Evolutionary conservation across 2,113 vertebrate genomes (phyloP).

Genomic region (Onychostruthus taczanowskii): DNA sequence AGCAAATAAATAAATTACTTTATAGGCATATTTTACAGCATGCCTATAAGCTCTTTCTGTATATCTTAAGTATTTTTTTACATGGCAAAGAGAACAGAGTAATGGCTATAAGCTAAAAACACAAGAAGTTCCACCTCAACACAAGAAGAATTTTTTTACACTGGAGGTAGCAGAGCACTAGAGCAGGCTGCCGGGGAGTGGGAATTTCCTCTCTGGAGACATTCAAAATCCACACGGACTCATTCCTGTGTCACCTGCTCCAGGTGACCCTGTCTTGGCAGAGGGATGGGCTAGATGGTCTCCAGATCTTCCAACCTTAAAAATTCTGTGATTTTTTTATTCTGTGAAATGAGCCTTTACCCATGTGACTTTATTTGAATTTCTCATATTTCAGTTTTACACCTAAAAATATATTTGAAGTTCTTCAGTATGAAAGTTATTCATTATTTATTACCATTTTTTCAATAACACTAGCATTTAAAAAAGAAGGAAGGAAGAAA

Average conservation of each 20-base stretch:
- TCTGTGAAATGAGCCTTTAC: not conserved
- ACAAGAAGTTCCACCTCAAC: not conserved
- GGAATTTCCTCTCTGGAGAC: not conserved
- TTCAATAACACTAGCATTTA: not conserved
- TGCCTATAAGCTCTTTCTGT: not conserved
- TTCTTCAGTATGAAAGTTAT: not conserved
- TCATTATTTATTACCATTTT: not conserved
- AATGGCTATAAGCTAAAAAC: not conserved
- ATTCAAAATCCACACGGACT: not conserved
- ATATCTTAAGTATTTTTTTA: not conserved
- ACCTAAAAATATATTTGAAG: not conserved
- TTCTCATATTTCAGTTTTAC: not conserved
- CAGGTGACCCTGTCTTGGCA: not conserved
- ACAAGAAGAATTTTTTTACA: not conserved
- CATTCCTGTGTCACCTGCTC: not conserved
- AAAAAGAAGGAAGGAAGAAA: not conserved
- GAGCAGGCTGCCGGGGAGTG: not conserved
- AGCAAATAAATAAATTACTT: not conserved
- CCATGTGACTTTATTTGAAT: not conserved
- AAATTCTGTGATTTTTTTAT: not conserved
- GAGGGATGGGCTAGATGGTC: not conserved
- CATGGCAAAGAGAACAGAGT: not conserved
- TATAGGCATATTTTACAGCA: not conserved
- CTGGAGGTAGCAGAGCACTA: not conserved
- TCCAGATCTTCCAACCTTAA: not conserved